A percentile compares a stretch with the other conserved stretches of the same genome.
These are phyloP conservation scores for Protobothrops flavoviridis DNA, from an alignment of 2,113 vertebrate genomes.

Conservation along the genomic window DNA sequence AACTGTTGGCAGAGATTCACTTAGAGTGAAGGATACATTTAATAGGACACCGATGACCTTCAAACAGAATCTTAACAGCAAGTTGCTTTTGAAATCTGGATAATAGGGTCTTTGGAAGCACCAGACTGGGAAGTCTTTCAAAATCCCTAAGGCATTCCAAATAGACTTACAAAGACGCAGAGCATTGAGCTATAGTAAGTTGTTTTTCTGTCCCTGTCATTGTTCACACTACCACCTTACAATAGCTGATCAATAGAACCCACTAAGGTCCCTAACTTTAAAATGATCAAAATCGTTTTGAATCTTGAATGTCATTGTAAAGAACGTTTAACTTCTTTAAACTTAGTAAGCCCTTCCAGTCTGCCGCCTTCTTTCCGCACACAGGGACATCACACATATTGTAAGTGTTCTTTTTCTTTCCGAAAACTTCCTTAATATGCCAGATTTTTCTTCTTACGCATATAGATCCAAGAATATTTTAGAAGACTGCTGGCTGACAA, in stretches of 20 bases:
- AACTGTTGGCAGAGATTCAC: background rate
- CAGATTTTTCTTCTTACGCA: background rate
- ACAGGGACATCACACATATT: background rate
- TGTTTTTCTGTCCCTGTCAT: background rate
- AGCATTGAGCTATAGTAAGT: background rate
- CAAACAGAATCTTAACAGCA: background rate
- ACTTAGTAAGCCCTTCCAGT: background rate
- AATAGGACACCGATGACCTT: background rate
- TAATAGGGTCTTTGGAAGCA: background rate
- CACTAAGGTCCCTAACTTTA: background rate
- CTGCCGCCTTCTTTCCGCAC: background rate
- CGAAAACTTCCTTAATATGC: background rate
- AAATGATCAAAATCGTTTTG: background rate
- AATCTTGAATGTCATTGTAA: background rate
- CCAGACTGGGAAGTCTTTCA: background rate
- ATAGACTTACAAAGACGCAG: background rate
- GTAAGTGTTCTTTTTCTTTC: background rate
- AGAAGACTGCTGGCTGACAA: slow-evolving; percentile 9
- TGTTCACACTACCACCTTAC: background rate
- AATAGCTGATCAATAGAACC: background rate
- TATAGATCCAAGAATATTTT: slow-evolving; percentile 20
- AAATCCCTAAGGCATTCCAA: background rate
- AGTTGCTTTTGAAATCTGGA: background rate
- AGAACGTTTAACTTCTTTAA: background rate
- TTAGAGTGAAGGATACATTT: background rate